phyloP scores from a whole-genome alignment of 2,888 invertebrate species.

The Lepidonotus clava region DNA sequence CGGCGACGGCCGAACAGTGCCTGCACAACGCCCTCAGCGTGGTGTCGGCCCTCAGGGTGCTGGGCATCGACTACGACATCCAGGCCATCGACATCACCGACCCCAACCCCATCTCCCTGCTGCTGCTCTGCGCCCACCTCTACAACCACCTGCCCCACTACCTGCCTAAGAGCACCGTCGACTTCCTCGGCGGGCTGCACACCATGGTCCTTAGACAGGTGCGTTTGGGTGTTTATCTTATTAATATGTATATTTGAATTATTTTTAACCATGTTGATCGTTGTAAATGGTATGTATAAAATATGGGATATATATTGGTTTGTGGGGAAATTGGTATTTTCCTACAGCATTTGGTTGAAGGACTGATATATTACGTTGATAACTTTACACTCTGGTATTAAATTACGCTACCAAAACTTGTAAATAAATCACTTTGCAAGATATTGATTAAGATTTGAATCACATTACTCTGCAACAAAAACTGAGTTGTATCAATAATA shows the following conservation, averaged over 20 bases:
- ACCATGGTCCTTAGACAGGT: conserved; percentile 77
- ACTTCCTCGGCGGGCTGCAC: conserved; percentile 78
- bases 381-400: too few species aligned
- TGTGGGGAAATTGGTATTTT: too few species aligned
- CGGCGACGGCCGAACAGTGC: conserved; percentile 78
- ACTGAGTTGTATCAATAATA: too few species aligned
- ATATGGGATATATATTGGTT: too few species aligned
- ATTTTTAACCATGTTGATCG: background rate
- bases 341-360: too few species aligned
- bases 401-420: too few species aligned
- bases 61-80: conserved; percentile 80
- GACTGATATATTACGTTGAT: too few species aligned
- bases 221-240: background rate
- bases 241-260: background rate
- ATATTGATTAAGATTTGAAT: too few species aligned
- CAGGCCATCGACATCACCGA: conserved; percentile 80
- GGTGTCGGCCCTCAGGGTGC: conserved; percentile 77
- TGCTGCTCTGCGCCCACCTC: conserved; percentile 77
- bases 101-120: conserved; percentile 79
- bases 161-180: conserved; percentile 76
- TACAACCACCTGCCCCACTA: conserved; percentile 78
- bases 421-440: too few species aligned
- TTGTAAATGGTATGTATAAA: background rate
- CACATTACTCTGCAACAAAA: too few species aligned
- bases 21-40: conserved; percentile 78